Base-by-base conservation (phyloP, 1,140 invertebrate species). In the Bombus superbus region DNA sequence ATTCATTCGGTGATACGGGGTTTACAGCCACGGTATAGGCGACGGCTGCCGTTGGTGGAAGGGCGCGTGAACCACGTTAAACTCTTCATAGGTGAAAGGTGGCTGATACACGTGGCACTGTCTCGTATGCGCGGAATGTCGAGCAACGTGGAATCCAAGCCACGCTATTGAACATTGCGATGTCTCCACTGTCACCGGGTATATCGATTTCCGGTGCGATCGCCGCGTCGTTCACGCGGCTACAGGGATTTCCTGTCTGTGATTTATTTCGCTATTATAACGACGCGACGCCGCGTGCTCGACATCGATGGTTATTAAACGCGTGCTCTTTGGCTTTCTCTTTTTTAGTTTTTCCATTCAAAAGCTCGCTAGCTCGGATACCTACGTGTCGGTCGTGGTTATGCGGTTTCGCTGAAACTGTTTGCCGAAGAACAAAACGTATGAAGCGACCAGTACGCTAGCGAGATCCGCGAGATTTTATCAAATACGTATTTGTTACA, bases 91-190 rank as follows among this genome's bases (percentile, higher is more conserved):
- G 44, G 85, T 42, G 85, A 89, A 86, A 84, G 72, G 86, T 80
- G 77, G 38, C 62, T 71, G 81, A 89, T 84, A 86, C 85, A 68
- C 76, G 80, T 74, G 84, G 35, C 76, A 75, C 71, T n/a, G 38
- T 66, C 53, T 76, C 77, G 40, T 81, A 83, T 64, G 57, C 44
- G 47, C 40, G 87, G 83, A 89, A 89, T 89, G 83, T 82, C 83
- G 79, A 77, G 75, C 83, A 59, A 40, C 40, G 79, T 72, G 88
- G 85, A 89, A 89, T 89, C 72, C 59, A 47, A 83, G 81, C 76
- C 80, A 64, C 53, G 83, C 85, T 81, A 88, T 89, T 64, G 79
- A 81, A 88, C 83, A 89, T 88, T 85, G 86, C 84, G 69, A 81
- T 86, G 83, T 78, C 62, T 72, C 44, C 72, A 72, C 62, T 86